Conservation (phyloP, 2,888 invertebrate genomes). For the Allolobophora icterica region DNA sequence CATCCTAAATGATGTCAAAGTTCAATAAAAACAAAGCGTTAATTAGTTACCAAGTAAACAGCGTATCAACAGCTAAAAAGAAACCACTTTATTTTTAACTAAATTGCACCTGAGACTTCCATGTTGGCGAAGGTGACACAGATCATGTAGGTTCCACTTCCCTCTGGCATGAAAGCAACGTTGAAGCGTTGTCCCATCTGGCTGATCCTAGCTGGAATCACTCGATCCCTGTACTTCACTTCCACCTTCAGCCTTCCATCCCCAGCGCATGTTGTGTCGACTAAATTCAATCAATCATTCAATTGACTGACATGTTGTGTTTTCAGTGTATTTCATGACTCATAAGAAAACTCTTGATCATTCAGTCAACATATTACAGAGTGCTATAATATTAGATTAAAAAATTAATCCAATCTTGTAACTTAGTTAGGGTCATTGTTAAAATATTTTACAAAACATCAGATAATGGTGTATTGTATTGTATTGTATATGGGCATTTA, state of each 20-base stretch:
- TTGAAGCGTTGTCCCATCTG: slow-evolving; percentile 69
- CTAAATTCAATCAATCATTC: slow-evolving; percentile 63
- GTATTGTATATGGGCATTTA: too few species aligned
- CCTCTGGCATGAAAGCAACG: slow-evolving; percentile 70
- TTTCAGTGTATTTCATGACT: not conserved
- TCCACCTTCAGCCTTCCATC: slow-evolving; percentile 89
- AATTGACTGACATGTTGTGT: not conserved
- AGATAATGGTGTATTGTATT: not conserved
- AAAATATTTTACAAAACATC: not conserved
- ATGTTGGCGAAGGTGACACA: slow-evolving; percentile 93
- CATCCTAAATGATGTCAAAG: not conserved
- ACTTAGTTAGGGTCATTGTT: not conserved
- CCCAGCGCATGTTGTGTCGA: slow-evolving; percentile 78
- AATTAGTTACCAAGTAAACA: not conserved
- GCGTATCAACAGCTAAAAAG: not conserved
- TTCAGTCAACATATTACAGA: not conserved
- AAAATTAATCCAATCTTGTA: not conserved
- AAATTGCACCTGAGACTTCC: slow-evolving; percentile 77
- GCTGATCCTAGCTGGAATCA: slow-evolving; percentile 79
- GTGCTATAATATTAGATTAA: not conserved
- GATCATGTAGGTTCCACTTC: slow-evolving; percentile 74
- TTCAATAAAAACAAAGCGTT: not conserved
- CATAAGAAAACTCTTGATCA: not conserved
- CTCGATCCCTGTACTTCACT: slow-evolving; percentile 74
- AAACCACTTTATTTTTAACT: not conserved